Evolutionary conservation across 2,113 vertebrate species (phyloP), one percentile per base, ranked within the genome.

Genomic region (Brachyistius frenatus): DNA sequence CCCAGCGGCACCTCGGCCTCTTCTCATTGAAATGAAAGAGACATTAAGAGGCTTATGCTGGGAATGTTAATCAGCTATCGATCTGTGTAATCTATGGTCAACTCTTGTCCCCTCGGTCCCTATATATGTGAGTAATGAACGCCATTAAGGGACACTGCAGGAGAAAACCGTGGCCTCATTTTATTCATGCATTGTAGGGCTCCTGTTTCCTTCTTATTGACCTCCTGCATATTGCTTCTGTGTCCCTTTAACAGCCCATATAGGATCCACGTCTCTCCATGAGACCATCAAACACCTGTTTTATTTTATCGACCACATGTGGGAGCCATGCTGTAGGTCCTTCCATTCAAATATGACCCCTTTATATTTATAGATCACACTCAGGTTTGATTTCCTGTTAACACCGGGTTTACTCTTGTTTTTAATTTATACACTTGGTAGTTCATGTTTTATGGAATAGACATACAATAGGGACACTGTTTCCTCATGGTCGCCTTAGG

Each of bases 21-120:
- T 36, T 56, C 58, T 88, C 62, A 54, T 73, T 75, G 68, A 66
- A 80, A 85, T 83, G 68, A 75, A 71, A 78, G 80, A 73, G 67
- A 76, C 78, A 79, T 85, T 70, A 70, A 75, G 63, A 32, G 54
- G 67, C 11, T 6, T 70, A 68, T 64, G 78, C 68, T 55, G 7
- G 54, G 87, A 92, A 92, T 90, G 66, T 84, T 90, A 90, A 92
- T 87, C 53, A 23, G n/a, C 11, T 76, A 93, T 90, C 49, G 88
- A 93, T 87, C 68, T 54, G 71, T 53, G 33, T 77, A 85, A 85
- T 81, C 81, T 72, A 64, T 69, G 67, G 69, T 11, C 61, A 5
- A 33, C 35, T 65, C 49, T 58, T 63, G 73, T 76, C 74, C 78
- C 23, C 62, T 30, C 56, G 46, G 70, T 49, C 46, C 54, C 65